Evolutionary conservation across 2,888 invertebrate genomes (phyloP).

Genomic region (Petrolisthes manimaculis): DNA sequence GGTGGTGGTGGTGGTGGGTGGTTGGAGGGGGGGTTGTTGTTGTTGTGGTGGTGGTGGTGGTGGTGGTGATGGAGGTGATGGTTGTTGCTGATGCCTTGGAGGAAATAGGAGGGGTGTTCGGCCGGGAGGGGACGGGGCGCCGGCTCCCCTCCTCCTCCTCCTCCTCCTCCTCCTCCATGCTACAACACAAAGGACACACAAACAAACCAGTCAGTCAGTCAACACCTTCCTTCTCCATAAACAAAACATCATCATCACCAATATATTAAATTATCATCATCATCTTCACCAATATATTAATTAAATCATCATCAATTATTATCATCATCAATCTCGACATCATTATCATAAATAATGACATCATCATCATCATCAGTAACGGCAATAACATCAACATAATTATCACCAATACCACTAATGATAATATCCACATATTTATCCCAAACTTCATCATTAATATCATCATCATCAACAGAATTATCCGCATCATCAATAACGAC

Average conservation of each 20-base stretch:
- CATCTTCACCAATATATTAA: neutral
- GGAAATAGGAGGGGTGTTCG: neutral
- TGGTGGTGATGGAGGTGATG: slow-evolving; percentile 6
- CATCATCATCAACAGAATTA: no score
- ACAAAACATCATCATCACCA: neutral
- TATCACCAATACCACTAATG: no score
- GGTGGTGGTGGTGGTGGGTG: slow-evolving; percentile 37
- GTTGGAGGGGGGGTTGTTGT: neutral
- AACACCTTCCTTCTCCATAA: neutral
- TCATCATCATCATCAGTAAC: neutral
- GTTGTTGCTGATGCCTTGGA: slow-evolving; percentile 5
- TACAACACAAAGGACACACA: neutral
- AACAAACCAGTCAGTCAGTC: neutral
- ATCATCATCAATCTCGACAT: neutral
- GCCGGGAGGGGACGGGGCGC: neutral
- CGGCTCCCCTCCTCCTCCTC: neutral
- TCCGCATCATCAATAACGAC: no score
- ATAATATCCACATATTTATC: no score
- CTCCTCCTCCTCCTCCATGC: neutral
- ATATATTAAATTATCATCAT: neutral
- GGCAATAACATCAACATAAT: neutral
- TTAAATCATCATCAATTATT: neutral
- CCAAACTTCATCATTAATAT: no score
- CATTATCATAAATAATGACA: neutral
- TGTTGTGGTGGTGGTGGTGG: neutral